Evolutionary conservation across 2,113 vertebrate genomes (phyloP).

Genomic region (Dasyprocta punctata): DNA sequence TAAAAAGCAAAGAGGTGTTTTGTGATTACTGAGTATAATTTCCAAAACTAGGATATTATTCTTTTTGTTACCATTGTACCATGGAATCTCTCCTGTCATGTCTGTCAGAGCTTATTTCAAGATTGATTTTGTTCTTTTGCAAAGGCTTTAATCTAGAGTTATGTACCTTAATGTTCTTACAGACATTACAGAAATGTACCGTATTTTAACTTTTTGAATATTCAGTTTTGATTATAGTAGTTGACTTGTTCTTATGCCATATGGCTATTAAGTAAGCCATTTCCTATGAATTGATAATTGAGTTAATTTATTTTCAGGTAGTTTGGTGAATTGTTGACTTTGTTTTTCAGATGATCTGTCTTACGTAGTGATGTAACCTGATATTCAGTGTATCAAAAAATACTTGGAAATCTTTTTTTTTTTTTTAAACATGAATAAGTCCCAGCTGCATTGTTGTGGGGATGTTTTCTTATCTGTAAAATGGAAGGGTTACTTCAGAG

Average conservation of each 20-base stretch:
- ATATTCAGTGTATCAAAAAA: background rate
- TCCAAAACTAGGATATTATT: background rate
- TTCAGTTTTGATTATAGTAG: constrained; percentile 12
- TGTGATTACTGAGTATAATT: constrained; percentile 38
- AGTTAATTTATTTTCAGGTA: background rate
- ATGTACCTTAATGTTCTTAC: background rate
- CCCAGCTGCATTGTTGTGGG: background rate
- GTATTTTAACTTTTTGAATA: constrained; percentile 12
- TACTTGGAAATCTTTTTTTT: background rate
- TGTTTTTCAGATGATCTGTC: background rate
- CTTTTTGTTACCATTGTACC: background rate
- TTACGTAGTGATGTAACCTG: background rate
- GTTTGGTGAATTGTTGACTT: background rate
- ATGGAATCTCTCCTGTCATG: background rate
- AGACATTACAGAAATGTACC: background rate
- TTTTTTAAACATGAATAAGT: background rate
- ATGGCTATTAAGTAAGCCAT: background rate
- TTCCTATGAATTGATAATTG: constrained; percentile 6
- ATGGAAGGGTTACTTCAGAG: constrained; percentile 3
- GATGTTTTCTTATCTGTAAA: background rate
- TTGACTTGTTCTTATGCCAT: background rate
- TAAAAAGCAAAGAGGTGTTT: background rate
- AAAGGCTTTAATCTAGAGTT: background rate
- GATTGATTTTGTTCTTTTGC: background rate
- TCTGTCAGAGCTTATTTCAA: background rate